Evolutionary conservation across 2,113 vertebrate genomes (phyloP), one percentile per base, ranked within the genome.

Genomic region (Ophthalmolycus amberensis): DNA sequence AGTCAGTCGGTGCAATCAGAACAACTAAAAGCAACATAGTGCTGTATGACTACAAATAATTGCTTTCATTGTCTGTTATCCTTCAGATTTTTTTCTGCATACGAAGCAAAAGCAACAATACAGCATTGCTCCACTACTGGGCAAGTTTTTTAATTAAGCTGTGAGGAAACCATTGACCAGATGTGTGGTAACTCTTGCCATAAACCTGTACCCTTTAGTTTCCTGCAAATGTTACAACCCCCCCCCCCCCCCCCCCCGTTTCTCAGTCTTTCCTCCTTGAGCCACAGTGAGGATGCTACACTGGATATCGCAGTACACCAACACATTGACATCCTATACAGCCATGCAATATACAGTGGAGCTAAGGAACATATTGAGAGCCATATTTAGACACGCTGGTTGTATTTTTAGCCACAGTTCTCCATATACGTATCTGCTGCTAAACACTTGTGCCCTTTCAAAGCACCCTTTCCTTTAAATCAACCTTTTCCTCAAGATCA

Each of bases 81-180:
- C 7, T 50, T 5, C 62, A 11, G 48, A 1, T 4, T 52, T 62
- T 20, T 62, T 3, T 4, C n/a, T 22, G 9, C 5, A 18, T 11
- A 15, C 10, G 8, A n/a, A 80, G 67, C 68, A 71, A 52, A 66
- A 66, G 25, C 15, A 52, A 77, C 44, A 50, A 46, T 56, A 25
- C 0, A 7, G 8, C 40, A 27, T 29, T 2, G 22, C 40, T 48
- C 20, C 25, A 22, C 27, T n/a, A 6, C 42, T 37, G 59, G 29
- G 4, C 12, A 52, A 0, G 20, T 44, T 64, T 44, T 65, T 20
- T 2, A 9, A 6, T n/a, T 56, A 11, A 66, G 44, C 44, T 29
- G 48, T 16, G 14, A 46, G 44, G 44, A 46, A 46, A 15, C 42
- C 48, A 50, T 50, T 29, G 16, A 42, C n/a, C 62, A 42, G n/a